A percentile compares a stretch with the other conserved stretches of the same genome.
phyloP scores from a whole-genome alignment of 1,140 invertebrate species.

The Leptoteleia sp. region DNA sequence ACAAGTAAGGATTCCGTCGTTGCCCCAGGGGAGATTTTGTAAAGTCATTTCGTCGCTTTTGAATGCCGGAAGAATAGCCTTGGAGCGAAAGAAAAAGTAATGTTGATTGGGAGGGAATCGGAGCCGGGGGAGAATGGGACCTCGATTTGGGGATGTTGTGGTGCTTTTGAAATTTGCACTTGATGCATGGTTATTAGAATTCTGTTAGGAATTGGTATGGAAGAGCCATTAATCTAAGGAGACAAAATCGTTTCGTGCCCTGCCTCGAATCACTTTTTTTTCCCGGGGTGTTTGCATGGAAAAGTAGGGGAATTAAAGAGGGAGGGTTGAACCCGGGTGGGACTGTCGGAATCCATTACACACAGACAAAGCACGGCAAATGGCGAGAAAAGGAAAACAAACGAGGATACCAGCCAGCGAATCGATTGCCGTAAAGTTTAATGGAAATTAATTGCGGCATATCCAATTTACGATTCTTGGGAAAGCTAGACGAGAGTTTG shows the following conservation, averaged over 20 bases:
- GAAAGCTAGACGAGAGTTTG: neutral
- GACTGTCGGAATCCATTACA: constrained; percentile 11
- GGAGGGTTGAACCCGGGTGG: neutral
- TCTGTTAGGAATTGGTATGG: no score
- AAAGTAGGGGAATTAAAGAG: constrained; percentile 10
- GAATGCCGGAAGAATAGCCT: no score
- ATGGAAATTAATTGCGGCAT: constrained; percentile 29
- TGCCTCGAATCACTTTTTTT: neutral
- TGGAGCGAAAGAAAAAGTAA: no score
- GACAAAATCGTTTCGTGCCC: neutral
- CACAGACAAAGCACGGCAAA: neutral
- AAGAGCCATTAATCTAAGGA: neutral
- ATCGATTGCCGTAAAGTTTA: constrained; percentile 16
- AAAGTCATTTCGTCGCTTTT: no score
- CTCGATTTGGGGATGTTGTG: no score
- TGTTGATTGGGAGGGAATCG: no score
- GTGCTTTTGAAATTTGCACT: no score
- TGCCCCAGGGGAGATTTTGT: neutral
- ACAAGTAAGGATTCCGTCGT: constrained; percentile 22
- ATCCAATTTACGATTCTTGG: constrained; percentile 21
- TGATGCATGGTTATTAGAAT: no score
- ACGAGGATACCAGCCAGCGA: neutral
- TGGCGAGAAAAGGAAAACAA: neutral
- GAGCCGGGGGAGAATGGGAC: no score
- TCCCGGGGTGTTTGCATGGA: constrained; percentile 8